Percentiles rank a stretch among this genome's conserved stretches.
Conservation (phyloP, 2,888 invertebrate species). For the Drosophila mayaguana region DNA sequence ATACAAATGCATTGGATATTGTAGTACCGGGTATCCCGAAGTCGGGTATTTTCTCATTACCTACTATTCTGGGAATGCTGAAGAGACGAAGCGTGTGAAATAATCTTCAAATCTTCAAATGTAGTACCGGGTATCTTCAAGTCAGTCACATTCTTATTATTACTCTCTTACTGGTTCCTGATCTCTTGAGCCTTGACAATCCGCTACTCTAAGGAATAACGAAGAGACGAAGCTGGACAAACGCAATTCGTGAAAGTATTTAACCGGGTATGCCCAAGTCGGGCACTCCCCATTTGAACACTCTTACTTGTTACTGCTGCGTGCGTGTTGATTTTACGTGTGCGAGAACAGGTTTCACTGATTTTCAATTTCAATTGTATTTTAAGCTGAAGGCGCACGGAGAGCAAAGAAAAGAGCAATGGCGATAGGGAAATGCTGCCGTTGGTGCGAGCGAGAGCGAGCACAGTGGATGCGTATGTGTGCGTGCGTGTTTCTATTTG, state of each 20-base stretch:
- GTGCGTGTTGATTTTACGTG: constrained; percentile 57
- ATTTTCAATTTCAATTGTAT: constrained; percentile 78
- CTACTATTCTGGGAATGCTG: too few relatives aligned
- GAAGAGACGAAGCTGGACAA: too few relatives aligned
- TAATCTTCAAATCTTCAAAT: too few relatives aligned
- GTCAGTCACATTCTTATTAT: background rate
- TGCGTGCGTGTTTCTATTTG: constrained; percentile 46
- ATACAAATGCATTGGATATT: too few relatives aligned
- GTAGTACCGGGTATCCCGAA: too few relatives aligned
- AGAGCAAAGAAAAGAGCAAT: constrained; percentile 7
- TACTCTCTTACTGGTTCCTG: too few relatives aligned
- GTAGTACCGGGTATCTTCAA: background rate
- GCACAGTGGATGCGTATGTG: constrained; percentile 5
- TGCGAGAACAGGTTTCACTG: constrained; percentile 73
- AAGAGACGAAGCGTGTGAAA: too few relatives aligned
- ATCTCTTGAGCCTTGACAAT: too few relatives aligned
- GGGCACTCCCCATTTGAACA: background rate
- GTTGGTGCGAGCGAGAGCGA: constrained; percentile 5
- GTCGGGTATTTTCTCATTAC: too few relatives aligned
- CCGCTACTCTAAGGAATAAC: too few relatives aligned
- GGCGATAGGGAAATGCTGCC: constrained; percentile 1
- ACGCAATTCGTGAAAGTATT: too few relatives aligned
- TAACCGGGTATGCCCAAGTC: background rate
- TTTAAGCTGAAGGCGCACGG: constrained; percentile 22
- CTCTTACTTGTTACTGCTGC: constrained; percentile 22